phyloP scores from a whole-genome alignment of 2,113 vertebrate species.

The Thymallus thymallus region DNA sequence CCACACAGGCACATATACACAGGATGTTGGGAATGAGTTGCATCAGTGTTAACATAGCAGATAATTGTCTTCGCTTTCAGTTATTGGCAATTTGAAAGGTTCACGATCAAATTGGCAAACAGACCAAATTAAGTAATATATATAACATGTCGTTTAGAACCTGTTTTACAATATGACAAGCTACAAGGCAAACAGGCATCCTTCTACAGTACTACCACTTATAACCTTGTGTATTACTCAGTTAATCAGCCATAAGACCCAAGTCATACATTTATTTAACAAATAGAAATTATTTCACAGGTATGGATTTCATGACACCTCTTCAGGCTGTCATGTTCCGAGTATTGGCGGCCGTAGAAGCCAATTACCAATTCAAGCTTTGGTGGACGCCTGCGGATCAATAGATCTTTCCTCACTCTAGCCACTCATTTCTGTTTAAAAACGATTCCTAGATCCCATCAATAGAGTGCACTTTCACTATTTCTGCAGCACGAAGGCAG shows the following conservation, averaged over 20 bases:
- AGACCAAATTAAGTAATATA: not conserved
- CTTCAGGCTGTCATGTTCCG: not conserved
- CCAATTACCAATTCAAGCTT: constrained; percentile 31
- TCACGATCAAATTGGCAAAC: not conserved
- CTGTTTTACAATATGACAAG: not conserved
- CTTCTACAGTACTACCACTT: not conserved
- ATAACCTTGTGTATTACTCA: constrained; percentile 49
- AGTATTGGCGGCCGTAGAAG: constrained; percentile 17
- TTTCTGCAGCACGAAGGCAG: not conserved
- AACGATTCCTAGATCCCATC: constrained; percentile 18
- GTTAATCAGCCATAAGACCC: not conserved
- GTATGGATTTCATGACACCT: not conserved
- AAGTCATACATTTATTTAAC: not conserved
- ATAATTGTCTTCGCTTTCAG: constrained; percentile 2
- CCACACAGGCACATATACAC: not conserved
- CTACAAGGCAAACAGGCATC: not conserved
- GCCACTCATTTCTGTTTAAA: constrained; percentile 5
- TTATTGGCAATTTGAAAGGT: constrained; percentile 13
- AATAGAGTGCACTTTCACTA: constrained; percentile 10
- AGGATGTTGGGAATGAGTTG: not conserved
- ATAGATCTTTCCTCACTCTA: constrained; percentile 32
- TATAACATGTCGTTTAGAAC: not conserved
- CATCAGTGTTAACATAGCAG: not conserved
- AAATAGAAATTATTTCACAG: constrained; percentile 25
- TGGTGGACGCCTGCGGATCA: constrained; percentile 18